These are phyloP conservation scores for Phymorhynchus buccinoides DNA, from an alignment of 1,140 invertebrate species.

Conservation along the genomic window DNA sequence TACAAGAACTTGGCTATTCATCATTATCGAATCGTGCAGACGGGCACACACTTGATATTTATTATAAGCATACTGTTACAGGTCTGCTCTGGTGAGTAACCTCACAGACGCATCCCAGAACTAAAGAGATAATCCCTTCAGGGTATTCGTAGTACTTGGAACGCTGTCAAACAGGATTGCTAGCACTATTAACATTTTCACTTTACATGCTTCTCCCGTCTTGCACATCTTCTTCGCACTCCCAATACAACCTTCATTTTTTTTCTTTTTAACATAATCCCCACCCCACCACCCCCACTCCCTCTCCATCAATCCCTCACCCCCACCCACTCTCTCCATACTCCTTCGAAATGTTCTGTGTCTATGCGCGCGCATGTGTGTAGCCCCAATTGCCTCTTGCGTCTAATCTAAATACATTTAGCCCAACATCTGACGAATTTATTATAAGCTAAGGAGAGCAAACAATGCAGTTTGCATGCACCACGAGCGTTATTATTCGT, in stretches of 20 bases:
- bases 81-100: too few species aligned
- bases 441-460: not conserved
- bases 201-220: too few species aligned
- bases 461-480: not conserved
- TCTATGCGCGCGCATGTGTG: not conserved
- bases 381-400: not conserved
- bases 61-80: too few species aligned
- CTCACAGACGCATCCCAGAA: too few species aligned
- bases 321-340: not conserved
- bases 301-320: not conserved
- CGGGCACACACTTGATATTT: constrained; percentile 5
- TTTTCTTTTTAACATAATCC: not conserved
- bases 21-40: too few species aligned
- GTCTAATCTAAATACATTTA: not conserved
- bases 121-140: too few species aligned
- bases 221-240: too few species aligned
- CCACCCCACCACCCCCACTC: not conserved
- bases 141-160: too few species aligned
- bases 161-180: too few species aligned
- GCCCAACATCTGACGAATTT: not conserved
- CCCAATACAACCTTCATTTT: not conserved
- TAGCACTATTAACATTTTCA: too few species aligned
- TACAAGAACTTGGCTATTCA: too few species aligned
- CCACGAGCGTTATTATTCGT: not conserved
- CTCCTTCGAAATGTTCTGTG: not conserved